phyloP scores from a whole-genome alignment of 2,797 vertebrate species.

The Garrulus glandarius region DNA sequence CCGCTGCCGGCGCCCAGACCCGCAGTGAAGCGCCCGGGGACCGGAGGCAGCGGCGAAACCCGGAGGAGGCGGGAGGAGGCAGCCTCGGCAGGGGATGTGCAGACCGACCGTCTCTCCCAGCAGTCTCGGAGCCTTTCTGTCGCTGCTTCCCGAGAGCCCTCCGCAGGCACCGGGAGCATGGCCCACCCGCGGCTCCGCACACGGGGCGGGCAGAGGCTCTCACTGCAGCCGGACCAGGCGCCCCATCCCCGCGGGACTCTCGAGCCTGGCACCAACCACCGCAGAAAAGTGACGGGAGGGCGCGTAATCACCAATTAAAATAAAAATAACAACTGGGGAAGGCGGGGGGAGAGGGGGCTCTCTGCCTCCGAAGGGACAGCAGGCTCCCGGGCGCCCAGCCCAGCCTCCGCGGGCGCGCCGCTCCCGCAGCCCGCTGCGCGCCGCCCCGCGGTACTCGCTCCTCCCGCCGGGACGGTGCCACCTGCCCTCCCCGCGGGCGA shows the following conservation, averaged over 20 bases:
- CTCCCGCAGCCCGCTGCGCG: neutral
- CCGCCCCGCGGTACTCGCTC: neutral
- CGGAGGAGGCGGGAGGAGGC: neutral
- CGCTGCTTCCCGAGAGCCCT: neutral
- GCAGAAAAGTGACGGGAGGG: neutral
- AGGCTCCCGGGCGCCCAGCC: neutral
- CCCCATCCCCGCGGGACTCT: neutral
- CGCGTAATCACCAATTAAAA: neutral
- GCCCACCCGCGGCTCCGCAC: neutral
- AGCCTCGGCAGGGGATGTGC: neutral
- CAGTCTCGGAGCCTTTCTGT: neutral
- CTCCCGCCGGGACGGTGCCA: neutral
- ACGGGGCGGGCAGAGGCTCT: neutral
- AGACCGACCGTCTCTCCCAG: neutral
- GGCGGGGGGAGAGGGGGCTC: neutral
- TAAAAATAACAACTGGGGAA: neutral
- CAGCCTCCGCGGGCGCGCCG: neutral
- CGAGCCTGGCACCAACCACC: neutral
- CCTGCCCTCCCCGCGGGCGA: neutral
- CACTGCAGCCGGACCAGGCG: neutral
- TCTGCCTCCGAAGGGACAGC: neutral
- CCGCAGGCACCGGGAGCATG: neutral
- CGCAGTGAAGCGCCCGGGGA: neutral
- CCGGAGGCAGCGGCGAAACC: neutral
- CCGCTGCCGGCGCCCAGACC: neutral